Percentiles rank a stretch among this genome's conserved stretches.
Conservation (phyloP, 2,888 invertebrate species). For the Ormyrus pomaceus region DNA sequence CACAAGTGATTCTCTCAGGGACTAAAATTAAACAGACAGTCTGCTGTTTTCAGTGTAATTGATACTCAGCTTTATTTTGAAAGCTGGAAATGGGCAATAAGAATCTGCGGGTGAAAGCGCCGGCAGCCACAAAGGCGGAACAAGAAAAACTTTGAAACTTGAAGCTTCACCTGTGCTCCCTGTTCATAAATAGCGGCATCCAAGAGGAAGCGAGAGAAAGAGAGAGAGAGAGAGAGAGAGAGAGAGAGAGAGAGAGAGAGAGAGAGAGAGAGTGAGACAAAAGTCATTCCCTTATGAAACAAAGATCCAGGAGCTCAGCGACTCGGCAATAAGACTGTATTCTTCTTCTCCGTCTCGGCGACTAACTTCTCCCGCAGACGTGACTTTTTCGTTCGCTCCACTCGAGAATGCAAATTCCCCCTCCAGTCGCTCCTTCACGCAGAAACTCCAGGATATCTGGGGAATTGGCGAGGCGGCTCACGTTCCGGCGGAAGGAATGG, state of each 20-base stretch:
- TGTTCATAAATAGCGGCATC: neutral
- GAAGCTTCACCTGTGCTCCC: too few relatives aligned
- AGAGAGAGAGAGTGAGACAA: neutral
- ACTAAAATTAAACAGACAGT: too few relatives aligned
- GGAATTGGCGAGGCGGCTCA: conserved; percentile 34
- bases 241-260: neutral
- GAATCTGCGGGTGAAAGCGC: too few relatives aligned
- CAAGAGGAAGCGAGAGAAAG: neutral
- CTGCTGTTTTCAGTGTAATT: too few relatives aligned
- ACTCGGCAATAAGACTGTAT: too few relatives aligned
- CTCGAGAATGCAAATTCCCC: conserved; percentile 44
- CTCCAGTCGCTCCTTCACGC: neutral
- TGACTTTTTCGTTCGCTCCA: conserved; percentile 32
- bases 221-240: neutral
- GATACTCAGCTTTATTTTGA: too few relatives aligned
- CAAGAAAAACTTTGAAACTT: too few relatives aligned
- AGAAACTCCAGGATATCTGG: neutral
- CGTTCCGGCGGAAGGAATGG: conserved; percentile 5
- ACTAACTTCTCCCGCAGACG: neutral
- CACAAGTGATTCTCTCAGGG: too few relatives aligned
- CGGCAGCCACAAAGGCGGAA: too few relatives aligned
- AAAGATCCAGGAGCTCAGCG: conserved; percentile 10
- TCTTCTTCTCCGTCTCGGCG: too few relatives aligned
- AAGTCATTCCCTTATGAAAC: conserved; percentile 31
- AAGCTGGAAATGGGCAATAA: too few relatives aligned